phyloP scores from a whole-genome alignment of 1,140 invertebrate genomes.

The Microvelia longipes region DNA sequence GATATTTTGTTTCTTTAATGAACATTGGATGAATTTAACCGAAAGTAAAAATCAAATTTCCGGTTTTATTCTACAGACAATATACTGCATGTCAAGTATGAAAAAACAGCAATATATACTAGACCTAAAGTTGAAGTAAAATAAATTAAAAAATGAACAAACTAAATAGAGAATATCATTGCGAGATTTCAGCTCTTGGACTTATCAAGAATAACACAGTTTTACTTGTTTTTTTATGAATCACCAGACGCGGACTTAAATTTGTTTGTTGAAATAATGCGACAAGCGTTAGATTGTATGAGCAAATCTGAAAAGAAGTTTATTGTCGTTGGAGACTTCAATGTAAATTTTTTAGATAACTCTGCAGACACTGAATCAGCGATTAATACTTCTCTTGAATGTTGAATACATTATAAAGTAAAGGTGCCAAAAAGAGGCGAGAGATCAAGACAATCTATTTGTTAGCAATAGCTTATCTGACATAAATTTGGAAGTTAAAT shows the following conservation, averaged over 20 bases:
- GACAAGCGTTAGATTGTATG: neutral
- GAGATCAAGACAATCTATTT: neutral
- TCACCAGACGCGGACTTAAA: neutral
- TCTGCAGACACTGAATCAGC: neutral
- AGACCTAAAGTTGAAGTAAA: neutral
- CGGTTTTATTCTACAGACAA: neutral
- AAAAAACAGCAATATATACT: neutral
- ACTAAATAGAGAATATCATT: neutral
- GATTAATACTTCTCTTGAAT: neutral
- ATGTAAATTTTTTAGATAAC: neutral
- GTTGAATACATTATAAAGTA: neutral
- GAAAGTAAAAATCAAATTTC: neutral
- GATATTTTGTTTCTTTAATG: neutral
- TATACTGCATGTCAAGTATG: neutral
- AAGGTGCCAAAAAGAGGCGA: neutral
- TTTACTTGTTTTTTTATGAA: neutral
- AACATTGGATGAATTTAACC: neutral
- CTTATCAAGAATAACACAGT: neutral
- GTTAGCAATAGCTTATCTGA: neutral
- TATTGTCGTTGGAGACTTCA: neutral
- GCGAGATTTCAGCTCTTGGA: neutral
- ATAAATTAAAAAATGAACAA: neutral
- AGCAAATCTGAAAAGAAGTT: neutral
- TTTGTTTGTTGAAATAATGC: neutral
- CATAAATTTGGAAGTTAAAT: neutral